Percentiles rank a stretch among this genome's conserved stretches.
These are phyloP conservation scores for Macrotrachela quadricornifera DNA, from an alignment of 1,140 invertebrate genomes.

Conservation along the genomic window DNA sequence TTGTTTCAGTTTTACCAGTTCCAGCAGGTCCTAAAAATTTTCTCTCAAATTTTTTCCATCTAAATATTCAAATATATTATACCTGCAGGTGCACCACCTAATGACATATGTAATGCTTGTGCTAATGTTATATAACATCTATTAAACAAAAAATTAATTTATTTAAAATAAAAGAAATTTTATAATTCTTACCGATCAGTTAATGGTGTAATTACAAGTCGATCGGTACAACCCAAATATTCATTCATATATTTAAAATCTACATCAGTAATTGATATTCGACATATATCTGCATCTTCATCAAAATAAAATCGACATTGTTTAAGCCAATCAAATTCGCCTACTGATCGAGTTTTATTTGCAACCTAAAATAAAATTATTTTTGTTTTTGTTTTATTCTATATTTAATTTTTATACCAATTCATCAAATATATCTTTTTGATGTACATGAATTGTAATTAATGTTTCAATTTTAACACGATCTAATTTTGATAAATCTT, in stretches of 20 bases:
- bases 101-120: constrained; percentile 78
- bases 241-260: constrained; percentile 88
- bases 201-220: constrained; percentile 77
- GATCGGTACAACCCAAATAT: constrained; percentile 82
- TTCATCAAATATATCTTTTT: constrained; percentile 84
- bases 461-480: constrained; percentile 83
- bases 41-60: constrained; percentile 35
- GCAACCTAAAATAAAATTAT: too few relatives aligned
- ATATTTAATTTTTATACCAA: constrained; percentile 40
- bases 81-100: constrained; percentile 43
- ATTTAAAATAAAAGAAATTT: background rate
- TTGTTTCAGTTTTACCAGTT: constrained; percentile 87
- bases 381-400: too few relatives aligned
- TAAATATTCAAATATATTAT: too few relatives aligned
- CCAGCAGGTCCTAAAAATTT: constrained; percentile 76
- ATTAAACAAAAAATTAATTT: constrained; percentile 9
- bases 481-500: constrained; percentile 68
- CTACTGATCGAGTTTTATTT: constrained; percentile 52
- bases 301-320: constrained; percentile 92
- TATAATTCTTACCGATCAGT: constrained; percentile 53
- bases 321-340: constrained; percentile 89
- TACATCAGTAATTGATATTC: constrained; percentile 78
- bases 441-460: constrained; percentile 90
- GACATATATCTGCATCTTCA: constrained; percentile 72
- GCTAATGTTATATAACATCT: constrained; percentile 88